Conservation (phyloP, 2,113 vertebrate genomes). For the Dicrurus megarhynchus region DNA sequence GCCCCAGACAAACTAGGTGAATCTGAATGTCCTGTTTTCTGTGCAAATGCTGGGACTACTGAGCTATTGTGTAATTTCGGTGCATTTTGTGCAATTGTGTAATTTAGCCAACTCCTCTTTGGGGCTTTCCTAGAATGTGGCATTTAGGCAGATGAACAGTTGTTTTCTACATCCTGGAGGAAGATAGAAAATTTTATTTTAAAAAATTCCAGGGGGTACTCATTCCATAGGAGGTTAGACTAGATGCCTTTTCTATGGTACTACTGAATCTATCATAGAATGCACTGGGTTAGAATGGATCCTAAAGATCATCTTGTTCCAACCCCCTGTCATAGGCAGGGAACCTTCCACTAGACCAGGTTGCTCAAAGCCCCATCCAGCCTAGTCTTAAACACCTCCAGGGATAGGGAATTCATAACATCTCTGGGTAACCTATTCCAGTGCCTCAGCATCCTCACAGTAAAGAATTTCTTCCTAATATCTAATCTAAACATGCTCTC, state of each 20-base stretch:
- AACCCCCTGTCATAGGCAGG: neutral
- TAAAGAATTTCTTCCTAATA: neutral
- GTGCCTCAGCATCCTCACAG: neutral
- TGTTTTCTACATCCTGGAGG: neutral
- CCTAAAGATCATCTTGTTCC: neutral
- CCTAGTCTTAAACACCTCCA: neutral
- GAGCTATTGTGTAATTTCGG: neutral
- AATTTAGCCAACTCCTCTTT: neutral
- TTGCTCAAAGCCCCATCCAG: neutral
- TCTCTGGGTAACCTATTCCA: neutral
- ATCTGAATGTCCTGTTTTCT: neutral
- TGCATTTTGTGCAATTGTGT: neutral
- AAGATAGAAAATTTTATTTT: neutral
- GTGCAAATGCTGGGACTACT: neutral
- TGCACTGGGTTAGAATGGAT: neutral
- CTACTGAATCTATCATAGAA: neutral
- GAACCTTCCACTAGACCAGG: neutral
- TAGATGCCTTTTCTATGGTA: neutral
- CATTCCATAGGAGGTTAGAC: neutral
- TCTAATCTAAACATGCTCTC: neutral
- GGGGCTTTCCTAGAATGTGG: neutral
- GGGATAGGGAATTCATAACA: neutral
- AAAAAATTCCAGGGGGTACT: neutral
- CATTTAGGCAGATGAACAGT: neutral
- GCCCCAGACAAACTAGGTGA: neutral